These are phyloP conservation scores for Accipiter cooperii DNA, from an alignment of 2,113 vertebrate species.

Conservation along the genomic window DNA sequence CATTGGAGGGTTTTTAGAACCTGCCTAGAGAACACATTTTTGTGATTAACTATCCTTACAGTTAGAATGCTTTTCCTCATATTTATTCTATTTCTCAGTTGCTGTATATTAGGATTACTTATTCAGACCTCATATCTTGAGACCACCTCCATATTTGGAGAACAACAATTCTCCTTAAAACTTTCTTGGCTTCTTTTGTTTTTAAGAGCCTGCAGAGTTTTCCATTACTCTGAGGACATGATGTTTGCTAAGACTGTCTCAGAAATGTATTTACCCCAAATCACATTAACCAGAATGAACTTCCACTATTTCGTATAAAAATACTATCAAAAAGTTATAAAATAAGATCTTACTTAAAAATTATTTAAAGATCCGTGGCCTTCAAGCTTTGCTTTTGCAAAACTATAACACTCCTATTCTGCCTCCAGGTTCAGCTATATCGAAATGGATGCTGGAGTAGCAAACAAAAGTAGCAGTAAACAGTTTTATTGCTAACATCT, in stretches of 20 bases:
- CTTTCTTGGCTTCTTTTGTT: not conserved
- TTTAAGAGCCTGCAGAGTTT: not conserved
- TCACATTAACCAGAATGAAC: not conserved
- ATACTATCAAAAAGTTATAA: not conserved
- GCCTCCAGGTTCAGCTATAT: not conserved
- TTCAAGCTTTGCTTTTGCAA: not conserved
- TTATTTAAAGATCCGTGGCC: not conserved
- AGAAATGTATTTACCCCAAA: not conserved
- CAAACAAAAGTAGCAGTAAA: not conserved
- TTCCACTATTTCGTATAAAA: not conserved
- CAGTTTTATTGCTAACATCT: not conserved
- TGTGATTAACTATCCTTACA: not conserved
- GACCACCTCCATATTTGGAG: not conserved
- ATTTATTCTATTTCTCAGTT: not conserved
- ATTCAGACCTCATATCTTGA: rapidly evolving
- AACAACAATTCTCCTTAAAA: not conserved
- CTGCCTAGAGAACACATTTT: not conserved
- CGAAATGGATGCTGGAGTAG: not conserved
- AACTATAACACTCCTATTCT: not conserved
- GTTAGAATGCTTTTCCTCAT: not conserved
- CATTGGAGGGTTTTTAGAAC: not conserved
- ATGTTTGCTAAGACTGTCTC: not conserved
- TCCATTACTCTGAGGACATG: not conserved
- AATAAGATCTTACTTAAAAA: not conserved
- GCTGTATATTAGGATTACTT: not conserved